Evolutionary conservation across 2,797 vertebrate genomes (phyloP), one percentile per base, ranked within the genome.

Genomic region (Mormyrus proboscirostris): DNA sequence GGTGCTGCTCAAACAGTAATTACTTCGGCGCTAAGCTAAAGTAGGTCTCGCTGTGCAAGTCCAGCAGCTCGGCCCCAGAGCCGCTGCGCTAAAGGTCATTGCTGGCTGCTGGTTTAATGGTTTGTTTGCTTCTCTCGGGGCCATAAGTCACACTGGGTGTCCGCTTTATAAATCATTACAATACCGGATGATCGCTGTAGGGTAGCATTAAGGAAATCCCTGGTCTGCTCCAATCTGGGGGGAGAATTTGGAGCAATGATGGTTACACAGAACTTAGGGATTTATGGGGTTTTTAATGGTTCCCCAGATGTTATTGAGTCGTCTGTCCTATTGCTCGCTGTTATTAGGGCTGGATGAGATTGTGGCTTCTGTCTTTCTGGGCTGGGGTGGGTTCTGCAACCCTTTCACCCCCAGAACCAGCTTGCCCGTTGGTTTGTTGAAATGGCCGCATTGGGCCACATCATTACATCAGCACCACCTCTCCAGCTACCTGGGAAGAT

Each of bases 271-370:
- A 79, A 9, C 38, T 19, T 79, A 44, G 29, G 38, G 38, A 19
- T 44, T 44, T 79, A 79, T n/a, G 19, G 73, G 19, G 41, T 44
- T 44, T 79, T 44, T 44, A 33, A 79, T 47, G 73, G 73, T 47
- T 6, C 38, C 38, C 73, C 73, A n/a, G 73, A n/a, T 44, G 38
- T 47, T 79, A 79, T 79, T n/a, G 38, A 8, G 38, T 79, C 38
- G 14, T n/a, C 38, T 79, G 38, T 16, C 73, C 6, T 79, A 16
- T 12, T 14, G 38, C 73, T 79, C 79, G 90, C 92, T n/a, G 3
- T 91, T 91, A 92, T 91, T 88, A 93, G 92, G 92, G 91, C 91
- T 89, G 82, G 25, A 3, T 85, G 47, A 85, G 47, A 49, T 85
- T 22, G 19, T 4, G 4, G 44, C 44, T 29, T 86, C 47, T 51